Base-by-base conservation (phyloP, 2,797 vertebrate genomes). In the Xenops minutus region DNA sequence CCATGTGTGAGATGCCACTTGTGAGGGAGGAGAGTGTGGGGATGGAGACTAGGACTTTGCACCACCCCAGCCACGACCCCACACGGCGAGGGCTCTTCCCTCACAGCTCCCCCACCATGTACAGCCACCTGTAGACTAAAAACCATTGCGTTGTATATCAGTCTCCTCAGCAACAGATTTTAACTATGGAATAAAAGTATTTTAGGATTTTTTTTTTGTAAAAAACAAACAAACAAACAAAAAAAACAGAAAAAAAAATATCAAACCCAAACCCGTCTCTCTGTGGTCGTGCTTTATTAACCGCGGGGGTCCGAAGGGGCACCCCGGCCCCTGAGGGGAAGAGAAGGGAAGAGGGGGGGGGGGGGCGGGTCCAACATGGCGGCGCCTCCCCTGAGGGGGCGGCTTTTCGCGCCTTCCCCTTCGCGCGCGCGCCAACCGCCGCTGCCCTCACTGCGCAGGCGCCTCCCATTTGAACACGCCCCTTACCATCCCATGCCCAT, bases 171-270 rank as follows among this genome's bases (percentile, higher is more conserved):
- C 97, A 95, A 98, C 98, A 98, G 97, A 98, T 98, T 98, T 98
- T 98, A 98, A 99, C 98, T 98, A 98, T 98, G 97, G 97, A 98
- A 98, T 98, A 98, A 98, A 99, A 98, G 97, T 99, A 98, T 98
- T 99, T 99, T 99, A 99, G 98, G 98, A 98, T 97, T 96, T 68
- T 41, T 98, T 52, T 63, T 51, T 51, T 29, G 27, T 52, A 52
- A 52, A 52, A 29, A 17, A 17, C 5, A 52, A 52, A 30, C 29
- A 41, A 54, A 39, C 18, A 29, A 48, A 22, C 48, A 23, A 46
- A 23, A 11, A 46, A 39, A 52, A 30, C 6, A 34, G 34, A 49
- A 36, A 67, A 29, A 10, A 7, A 22, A 62, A 7, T n/a, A 12
- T 6, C 27, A 52, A 52, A 29, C 51, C 27, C 27, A 29, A 27